These are phyloP conservation scores for Syngnathus acus DNA, from an alignment of 2,797 vertebrate genomes.

Conservation along the genomic window DNA sequence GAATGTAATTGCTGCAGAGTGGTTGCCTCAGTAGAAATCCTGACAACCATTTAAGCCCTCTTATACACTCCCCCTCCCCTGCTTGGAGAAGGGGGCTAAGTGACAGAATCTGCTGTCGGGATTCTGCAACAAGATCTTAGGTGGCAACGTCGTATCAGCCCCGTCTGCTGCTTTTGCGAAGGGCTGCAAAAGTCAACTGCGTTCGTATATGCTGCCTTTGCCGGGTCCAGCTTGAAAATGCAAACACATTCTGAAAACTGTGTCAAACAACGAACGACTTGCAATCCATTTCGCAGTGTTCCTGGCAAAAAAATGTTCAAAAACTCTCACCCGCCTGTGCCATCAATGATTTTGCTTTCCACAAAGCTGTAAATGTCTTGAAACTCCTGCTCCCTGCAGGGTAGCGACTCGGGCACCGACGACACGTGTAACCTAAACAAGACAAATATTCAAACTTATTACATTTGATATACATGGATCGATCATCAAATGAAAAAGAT, in stretches of 20 bases:
- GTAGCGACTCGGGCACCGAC: slow-evolving; percentile 84
- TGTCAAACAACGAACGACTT: background rate
- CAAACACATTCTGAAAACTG: background rate
- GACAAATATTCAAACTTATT: background rate
- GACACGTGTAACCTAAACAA: slow-evolving; percentile 83
- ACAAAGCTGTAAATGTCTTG: slow-evolving; percentile 94
- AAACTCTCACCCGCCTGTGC: slow-evolving; percentile 86
- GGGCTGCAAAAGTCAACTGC: no score
- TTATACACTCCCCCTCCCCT: no score
- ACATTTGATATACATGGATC: background rate
- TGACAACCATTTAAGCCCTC: no score
- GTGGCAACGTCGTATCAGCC: no score
- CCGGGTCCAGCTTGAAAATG: background rate
- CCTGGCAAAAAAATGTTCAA: background rate
- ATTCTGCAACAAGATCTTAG: no score
- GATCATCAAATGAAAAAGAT: no score
- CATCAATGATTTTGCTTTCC: slow-evolving; percentile 89
- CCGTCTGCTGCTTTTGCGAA: no score
- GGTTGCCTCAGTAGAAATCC: no score
- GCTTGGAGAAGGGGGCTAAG: no score
- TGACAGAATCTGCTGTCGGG: no score
- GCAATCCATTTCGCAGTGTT: background rate
- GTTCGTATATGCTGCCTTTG: background rate
- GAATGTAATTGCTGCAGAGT: no score
- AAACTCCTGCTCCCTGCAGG: slow-evolving; percentile 94